These are phyloP conservation scores for Hippolais icterina DNA, from an alignment of 2,113 vertebrate species.

Conservation along the genomic window DNA sequence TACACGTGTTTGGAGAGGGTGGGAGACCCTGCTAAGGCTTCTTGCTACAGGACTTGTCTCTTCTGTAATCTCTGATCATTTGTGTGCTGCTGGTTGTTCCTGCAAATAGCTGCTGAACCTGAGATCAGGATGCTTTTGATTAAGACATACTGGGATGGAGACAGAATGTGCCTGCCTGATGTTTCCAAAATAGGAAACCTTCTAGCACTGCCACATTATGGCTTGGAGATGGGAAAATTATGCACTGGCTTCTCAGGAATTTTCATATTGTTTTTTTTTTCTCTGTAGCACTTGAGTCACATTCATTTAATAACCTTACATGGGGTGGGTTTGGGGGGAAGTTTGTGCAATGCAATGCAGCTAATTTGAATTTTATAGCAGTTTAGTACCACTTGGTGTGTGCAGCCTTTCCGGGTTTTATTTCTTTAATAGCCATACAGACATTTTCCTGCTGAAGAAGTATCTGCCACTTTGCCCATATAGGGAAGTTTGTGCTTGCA, in stretches of 20 bases:
- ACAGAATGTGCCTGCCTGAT: constrained; percentile 34
- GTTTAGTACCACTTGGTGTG: neutral
- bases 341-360: neutral
- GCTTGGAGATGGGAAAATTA: constrained; percentile 49
- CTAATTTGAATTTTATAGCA: constrained; percentile 10
- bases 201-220: neutral
- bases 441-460: neutral
- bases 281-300: neutral
- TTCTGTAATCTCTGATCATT: neutral
- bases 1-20: accelerated
- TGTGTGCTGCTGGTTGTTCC: neutral
- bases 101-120: constrained; percentile 22
- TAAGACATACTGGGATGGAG: constrained; percentile 18
- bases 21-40: neutral
- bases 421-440: constrained; percentile 9
- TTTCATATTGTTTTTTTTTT: neutral
- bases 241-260: neutral
- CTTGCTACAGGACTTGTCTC: neutral
- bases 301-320: constrained; percentile 13
- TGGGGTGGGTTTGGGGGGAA: neutral
- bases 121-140: constrained; percentile 44
- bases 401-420: neutral
- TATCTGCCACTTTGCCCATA: neutral
- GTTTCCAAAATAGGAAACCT: constrained; percentile 36
- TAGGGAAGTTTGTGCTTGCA: neutral